A percentile compares a stretch with the other conserved stretches of the same genome.
phyloP scores from a whole-genome alignment of 2,888 invertebrate species.

The Ceraclea dissimilis region DNA sequence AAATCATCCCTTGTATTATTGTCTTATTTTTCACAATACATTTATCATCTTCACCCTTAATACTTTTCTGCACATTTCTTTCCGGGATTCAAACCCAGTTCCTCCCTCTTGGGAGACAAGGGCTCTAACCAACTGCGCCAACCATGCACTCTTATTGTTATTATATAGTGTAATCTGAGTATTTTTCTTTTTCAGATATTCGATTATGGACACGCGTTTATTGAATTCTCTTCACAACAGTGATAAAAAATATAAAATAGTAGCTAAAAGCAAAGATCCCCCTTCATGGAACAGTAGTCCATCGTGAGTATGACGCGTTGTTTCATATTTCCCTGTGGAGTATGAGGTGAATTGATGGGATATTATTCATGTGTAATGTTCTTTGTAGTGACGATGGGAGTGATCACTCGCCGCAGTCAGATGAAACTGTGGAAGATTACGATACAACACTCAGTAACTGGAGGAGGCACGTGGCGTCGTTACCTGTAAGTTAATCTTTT shows the following conservation, averaged over 20 bases:
- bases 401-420: conserved; percentile 11
- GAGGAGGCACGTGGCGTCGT: conserved; percentile 19
- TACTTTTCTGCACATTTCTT: no score
- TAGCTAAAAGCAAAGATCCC: conserved; percentile 3
- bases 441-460: conserved; percentile 19
- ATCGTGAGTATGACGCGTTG: conserved; percentile 3
- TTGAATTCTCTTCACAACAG: conserved; percentile 19
- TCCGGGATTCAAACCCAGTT: no score
- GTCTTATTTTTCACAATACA: no score
- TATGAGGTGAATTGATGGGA: no score
- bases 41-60: no score
- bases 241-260: conserved; percentile 9
- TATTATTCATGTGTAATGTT: no score
- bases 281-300: conserved; percentile 9
- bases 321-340: no score
- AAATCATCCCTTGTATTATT: no score
- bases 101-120: no score
- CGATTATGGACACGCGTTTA: conserved; percentile 20
- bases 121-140: no score
- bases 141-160: no score
- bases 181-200: conserved; percentile 2
- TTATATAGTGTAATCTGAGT: neutral
- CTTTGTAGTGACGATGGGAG: conserved; percentile 12
- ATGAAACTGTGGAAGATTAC: conserved; percentile 17
- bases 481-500: conserved; percentile 14